A percentile compares a stretch with the other conserved stretches of the same genome.
phyloP scores from a whole-genome alignment of 1,140 invertebrate species.

The Platyura marginata region DNA sequence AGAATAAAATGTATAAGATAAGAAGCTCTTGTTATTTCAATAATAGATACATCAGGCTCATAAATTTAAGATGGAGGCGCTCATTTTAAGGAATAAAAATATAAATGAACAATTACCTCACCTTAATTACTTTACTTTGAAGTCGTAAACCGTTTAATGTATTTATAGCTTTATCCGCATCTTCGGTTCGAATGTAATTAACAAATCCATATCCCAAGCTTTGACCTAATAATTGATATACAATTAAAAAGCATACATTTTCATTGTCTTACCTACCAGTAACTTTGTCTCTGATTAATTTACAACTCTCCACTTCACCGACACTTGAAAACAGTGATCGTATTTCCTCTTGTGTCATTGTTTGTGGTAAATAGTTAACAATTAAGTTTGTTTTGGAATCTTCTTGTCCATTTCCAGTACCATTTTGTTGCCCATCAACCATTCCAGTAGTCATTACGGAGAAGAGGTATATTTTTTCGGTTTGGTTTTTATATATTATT shows the following conservation, averaged over 20 bases:
- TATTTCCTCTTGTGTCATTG: slow-evolving; percentile 83
- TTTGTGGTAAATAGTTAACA: slow-evolving; percentile 82
- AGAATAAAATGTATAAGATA: too few species aligned
- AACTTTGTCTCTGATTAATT: slow-evolving; percentile 76
- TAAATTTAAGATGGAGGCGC: slow-evolving; percentile 1
- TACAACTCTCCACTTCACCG: slow-evolving; percentile 79
- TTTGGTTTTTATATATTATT: too few species aligned
- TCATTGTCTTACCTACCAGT: slow-evolving; percentile 42
- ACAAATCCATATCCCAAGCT: slow-evolving; percentile 82
- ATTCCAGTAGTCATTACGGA: neutral
- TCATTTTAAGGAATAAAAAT: neutral
- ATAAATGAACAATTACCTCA: slow-evolving; percentile 14
- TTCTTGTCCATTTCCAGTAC: neutral
- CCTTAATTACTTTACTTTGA: slow-evolving; percentile 84
- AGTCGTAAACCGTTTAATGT: slow-evolving; percentile 67
- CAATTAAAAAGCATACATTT: neutral
- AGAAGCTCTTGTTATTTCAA: neutral
- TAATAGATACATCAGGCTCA: too few species aligned
- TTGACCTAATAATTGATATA: slow-evolving; percentile 37
- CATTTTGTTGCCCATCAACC: slow-evolving; percentile 1
- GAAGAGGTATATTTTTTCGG: too few species aligned
- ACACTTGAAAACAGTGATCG: slow-evolving; percentile 67
- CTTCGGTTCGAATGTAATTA: slow-evolving; percentile 64
- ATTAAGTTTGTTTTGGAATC: slow-evolving; percentile 17
- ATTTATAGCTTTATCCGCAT: slow-evolving; percentile 73